A percentile compares a stretch with the other conserved stretches of the same genome.
These are phyloP conservation scores for Lophius piscatorius DNA, from an alignment of 2,113 vertebrate genomes.

Conservation along the genomic window DNA sequence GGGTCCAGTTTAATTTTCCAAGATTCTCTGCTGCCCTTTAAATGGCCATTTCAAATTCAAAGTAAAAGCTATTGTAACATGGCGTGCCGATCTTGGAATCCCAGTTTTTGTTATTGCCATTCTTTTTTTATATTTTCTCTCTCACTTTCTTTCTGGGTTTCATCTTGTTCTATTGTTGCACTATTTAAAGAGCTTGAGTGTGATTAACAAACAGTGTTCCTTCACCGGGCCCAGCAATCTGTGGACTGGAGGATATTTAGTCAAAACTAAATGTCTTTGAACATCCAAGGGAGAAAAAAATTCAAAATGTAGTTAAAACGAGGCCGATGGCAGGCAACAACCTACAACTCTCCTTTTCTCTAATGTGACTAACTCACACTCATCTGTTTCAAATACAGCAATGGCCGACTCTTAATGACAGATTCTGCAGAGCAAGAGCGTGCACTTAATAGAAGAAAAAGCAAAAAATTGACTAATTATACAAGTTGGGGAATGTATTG, in stretches of 20 bases:
- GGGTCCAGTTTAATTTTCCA: constrained; percentile 95
- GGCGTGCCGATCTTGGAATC: constrained; percentile 92
- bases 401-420: constrained; percentile 44
- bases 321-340: constrained; percentile 11
- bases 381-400: constrained; percentile 24
- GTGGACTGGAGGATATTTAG: background rate
- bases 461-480: constrained; percentile 56
- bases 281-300: constrained; percentile 38
- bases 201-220: constrained; percentile 71
- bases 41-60: constrained; percentile 98
- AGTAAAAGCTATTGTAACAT: constrained; percentile 93
- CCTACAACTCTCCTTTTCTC: constrained; percentile 22
- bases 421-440: constrained; percentile 3
- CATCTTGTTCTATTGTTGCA: constrained; percentile 79
- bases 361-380: constrained; percentile 9
- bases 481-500: constrained; percentile 55
- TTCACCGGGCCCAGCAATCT: constrained; percentile 19
- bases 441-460: constrained; percentile 42
- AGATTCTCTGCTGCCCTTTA: constrained; percentile 95
- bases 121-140: constrained; percentile 12
- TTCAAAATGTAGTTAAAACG: constrained; percentile 50
- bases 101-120: constrained; percentile 74
- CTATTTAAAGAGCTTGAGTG: constrained; percentile 77
- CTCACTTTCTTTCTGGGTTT: constrained; percentile 68
- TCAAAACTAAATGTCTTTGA: constrained; percentile 61